A percentile compares a stretch with the other conserved stretches of the same genome.
Evolutionary conservation across 1,140 invertebrate species (phyloP).

Genomic region (Hesperophylax magnus): DNA sequence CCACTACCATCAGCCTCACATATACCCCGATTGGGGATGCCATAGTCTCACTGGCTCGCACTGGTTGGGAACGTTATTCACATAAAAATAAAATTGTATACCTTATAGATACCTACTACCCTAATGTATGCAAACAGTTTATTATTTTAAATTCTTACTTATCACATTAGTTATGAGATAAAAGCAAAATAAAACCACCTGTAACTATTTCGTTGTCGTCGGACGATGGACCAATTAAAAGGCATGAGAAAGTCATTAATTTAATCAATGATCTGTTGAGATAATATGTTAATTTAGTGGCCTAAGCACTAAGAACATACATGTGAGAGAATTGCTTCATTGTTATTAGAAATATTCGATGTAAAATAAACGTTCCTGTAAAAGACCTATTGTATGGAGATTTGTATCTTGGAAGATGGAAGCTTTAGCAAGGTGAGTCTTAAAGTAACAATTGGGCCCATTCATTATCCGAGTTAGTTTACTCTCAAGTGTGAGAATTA

Average conservation of each 20-base stretch:
- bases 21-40: too few species aligned
- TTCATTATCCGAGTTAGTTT: neutral
- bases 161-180: too few species aligned
- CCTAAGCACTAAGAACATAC: constrained; percentile 1
- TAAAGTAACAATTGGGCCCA: constrained; percentile 16
- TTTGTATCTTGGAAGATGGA: constrained; percentile 27
- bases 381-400: constrained; percentile 35
- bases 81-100: too few species aligned
- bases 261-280: constrained; percentile 27
- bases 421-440: neutral
- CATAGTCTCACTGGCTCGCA: too few species aligned
- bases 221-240: constrained; percentile 9
- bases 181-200: neutral
- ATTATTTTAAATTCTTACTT: too few species aligned
- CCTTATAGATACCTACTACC: too few species aligned
- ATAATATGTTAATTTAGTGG: constrained; percentile 10
- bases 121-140: too few species aligned
- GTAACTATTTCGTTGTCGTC: constrained; percentile 9
- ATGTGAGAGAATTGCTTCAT: constrained; percentile 34
- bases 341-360: constrained; percentile 41
- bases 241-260: constrained; percentile 31
- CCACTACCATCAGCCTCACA: too few species aligned
- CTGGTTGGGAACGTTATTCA: too few species aligned
- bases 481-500: constrained; percentile 19
- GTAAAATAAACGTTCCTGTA: constrained; percentile 34